Evolutionary conservation across 2,113 vertebrate genomes (phyloP), one percentile per base, ranked within the genome.

Genomic region (Struthio camelus): DNA sequence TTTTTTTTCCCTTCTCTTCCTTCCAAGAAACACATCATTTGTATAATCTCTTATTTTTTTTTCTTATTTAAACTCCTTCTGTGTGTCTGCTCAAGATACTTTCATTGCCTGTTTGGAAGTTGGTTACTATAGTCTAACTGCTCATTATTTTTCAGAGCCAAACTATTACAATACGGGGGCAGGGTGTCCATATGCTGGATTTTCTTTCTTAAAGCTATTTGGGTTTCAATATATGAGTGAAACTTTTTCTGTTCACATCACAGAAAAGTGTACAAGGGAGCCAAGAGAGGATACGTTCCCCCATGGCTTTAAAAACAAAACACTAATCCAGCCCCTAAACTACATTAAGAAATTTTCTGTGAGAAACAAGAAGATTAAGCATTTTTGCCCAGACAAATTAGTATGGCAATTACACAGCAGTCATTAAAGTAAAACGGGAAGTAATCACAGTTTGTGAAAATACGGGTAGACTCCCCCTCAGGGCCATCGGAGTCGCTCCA

Each of bases 391-490:
- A 80, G 80, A 75, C 51, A 89, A 87, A 95, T 78, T 84, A 93
- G 78, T 10, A 80, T 27, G 58, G 93, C 62, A 95, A 97, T 95
- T 95, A 91, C 66, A 65, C 16, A 56, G 85, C 91, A 87, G 59
- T 69, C 94, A 96, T 85, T 89, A 97, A 97, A 88, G 93, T 93
- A 97, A 98, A 98, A 97, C 93, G 98, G 98, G 98, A 99, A 98
- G 96, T 95, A 98, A 98, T 98, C 97, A 97, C 92, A 96, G 97
- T 97, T 98, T 98, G 96, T 92, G 94, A 98, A 98, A 98, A 98
- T 87, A 98, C 89, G 92, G 97, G 96, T 36, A 91, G 95, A 97
- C 96, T 98, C 97, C 97, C 92, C 94, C 87, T 87, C 58, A 93
- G 95, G 89, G 93, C 89, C 38, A 24, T 34, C 80, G 93, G 96